phyloP scores from a whole-genome alignment of 1,140 invertebrate genomes.

The Drosophila takahashii region DNA sequence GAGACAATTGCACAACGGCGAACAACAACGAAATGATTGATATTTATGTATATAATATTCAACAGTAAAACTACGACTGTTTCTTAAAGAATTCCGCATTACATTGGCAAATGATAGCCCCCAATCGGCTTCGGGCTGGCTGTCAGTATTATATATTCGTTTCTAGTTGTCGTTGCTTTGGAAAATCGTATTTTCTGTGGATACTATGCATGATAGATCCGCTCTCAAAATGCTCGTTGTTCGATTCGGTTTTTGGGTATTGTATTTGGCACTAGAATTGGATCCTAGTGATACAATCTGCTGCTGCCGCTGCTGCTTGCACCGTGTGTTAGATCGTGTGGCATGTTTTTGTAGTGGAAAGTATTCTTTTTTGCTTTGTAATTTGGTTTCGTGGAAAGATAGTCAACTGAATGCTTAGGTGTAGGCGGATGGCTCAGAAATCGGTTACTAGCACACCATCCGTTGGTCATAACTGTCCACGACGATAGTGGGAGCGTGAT shows the following conservation, averaged over 20 bases:
- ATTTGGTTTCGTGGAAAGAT: conserved; percentile 58
- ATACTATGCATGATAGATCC: conserved; percentile 35
- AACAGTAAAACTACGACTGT: conserved; percentile 37
- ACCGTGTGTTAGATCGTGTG: conserved; percentile 39
- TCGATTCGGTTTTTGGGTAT: conserved; percentile 35
- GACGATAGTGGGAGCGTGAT: conserved; percentile 82
- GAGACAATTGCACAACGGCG: conserved; percentile 62
- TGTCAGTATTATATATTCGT: conserved; percentile 6
- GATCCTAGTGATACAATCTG: conserved; percentile 42
- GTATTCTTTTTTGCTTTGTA: conserved; percentile 36
- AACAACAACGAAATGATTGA: conserved; percentile 58
- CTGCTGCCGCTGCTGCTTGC: conserved; percentile 34
- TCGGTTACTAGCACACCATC: conserved; percentile 81
- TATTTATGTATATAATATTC: conserved; percentile 39
- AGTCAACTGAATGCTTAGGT: conserved; percentile 59
- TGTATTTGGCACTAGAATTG: conserved; percentile 31
- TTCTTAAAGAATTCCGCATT: conserved; percentile 26
- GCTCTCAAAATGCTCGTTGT: conserved; percentile 37
- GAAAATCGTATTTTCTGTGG: conserved; percentile 31
- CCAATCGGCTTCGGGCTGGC: conserved; percentile 13
- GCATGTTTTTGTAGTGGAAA: conserved; percentile 49
- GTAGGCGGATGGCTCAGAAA: conserved; percentile 59
- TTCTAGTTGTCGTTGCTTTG: conserved; percentile 32
- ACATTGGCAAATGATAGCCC: conserved; percentile 34
- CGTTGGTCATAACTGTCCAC: conserved; percentile 83